phyloP scores from a whole-genome alignment of 2,113 vertebrate species.

The Siphamia tubifer region DNA sequence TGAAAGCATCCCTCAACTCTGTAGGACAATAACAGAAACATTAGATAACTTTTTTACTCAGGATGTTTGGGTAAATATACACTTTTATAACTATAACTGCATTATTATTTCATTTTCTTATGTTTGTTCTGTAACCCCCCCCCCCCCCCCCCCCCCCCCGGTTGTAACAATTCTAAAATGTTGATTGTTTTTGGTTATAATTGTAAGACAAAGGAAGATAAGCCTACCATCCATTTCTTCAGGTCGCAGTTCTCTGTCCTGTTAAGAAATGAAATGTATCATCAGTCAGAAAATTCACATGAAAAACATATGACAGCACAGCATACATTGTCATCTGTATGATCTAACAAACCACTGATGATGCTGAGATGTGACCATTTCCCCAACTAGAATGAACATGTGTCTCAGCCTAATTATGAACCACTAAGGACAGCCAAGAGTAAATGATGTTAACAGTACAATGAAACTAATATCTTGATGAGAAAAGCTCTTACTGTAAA shows the following conservation, averaged over 20 bases:
- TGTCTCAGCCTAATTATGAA: background rate
- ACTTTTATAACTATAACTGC: no score
- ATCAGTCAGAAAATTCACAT: background rate
- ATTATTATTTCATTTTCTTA: background rate
- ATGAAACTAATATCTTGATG: background rate
- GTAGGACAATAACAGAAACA: conserved; percentile 18
- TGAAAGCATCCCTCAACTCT: conserved; percentile 96
- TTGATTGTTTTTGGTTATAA: background rate
- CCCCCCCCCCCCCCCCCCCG: no score
- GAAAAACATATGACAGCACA: background rate
- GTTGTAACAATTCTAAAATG: no score
- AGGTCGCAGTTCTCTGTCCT: conserved; percentile 95
- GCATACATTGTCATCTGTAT: background rate
- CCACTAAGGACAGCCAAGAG: background rate
- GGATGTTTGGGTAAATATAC: no score
- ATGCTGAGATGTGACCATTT: background rate
- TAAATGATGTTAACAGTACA: background rate
- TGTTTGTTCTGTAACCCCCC: background rate
- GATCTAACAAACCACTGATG: conserved; percentile 2
- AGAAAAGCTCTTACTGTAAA: conserved; percentile 9
- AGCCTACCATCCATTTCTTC: conserved; percentile 95
- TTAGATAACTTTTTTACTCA: background rate
- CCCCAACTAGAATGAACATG: conserved; percentile 5
- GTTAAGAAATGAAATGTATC: conserved; percentile 60
- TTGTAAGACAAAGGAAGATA: background rate